Evolutionary conservation across 2,797 vertebrate species (phyloP), one percentile per base, ranked within the genome.

Genomic region (Psittacula echo): DNA sequence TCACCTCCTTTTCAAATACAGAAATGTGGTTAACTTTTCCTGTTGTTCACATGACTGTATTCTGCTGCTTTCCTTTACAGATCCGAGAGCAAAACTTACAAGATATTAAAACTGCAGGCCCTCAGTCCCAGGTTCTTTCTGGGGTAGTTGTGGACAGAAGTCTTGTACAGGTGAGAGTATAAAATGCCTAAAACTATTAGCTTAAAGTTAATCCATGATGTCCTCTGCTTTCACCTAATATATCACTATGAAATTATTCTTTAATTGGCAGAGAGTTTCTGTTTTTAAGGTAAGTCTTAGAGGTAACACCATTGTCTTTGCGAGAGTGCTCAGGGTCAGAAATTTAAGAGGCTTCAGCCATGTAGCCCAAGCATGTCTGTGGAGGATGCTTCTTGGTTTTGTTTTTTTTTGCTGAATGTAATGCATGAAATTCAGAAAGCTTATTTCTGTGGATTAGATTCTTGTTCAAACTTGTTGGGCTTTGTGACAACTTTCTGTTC

Each of bases 81-180:
- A 99, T 99, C 89, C 98, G 99, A 79, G 99, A 99, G 96, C 99
- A 99, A 98, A 99, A 99, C 95, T 97, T 99, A 85, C 99, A 99
- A 96, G 99, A 99, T 94, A 99, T 99, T 93, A 99, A 99, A 97
- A 99, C 99, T 0, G 99, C 99, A 0, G 99, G 99, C 7, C 99
- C 99, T 71, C 99, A 99, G 96, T 99, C 99, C 60, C 99, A 99
- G 98, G 98, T 99, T 96, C 98, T 99, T 95, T 98, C 98, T 83
- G 98, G 99, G 81, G 97, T 98, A 10, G 97, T 98, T 73, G 97
- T 98, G 97, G 99, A 99, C 88, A 99, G 99, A 70, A 98, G 98
- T 93, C 99, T 98, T 18, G 98, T 98, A 94, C 99, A 99, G 99
- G 99, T 99, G 97, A 99, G 99, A 97, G 77, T 85, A 75, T 85